Evolutionary conservation across 2,888 invertebrate species (phyloP), one percentile per base, ranked within the genome.

Genomic region (Hemistola chrysoprasaria): DNA sequence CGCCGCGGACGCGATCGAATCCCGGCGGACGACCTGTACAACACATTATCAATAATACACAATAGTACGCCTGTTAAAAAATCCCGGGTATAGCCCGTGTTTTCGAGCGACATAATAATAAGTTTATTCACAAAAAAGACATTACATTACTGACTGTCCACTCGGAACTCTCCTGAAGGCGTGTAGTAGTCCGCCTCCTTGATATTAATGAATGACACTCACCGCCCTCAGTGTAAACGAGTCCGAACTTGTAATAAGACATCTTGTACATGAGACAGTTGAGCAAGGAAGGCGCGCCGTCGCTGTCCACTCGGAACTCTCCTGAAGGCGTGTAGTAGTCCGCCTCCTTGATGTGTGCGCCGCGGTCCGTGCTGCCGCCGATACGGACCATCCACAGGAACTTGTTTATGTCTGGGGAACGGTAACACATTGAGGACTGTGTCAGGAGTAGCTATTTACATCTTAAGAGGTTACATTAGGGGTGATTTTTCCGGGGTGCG

Each of bases 181-280:
- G 98, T 98, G 90, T 98, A 99, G 83, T 98, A 99, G 88, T 99
- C 98, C 68, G 94, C 93, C 88, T 99, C 99, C 68, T 97, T 96
- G 65, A 99, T 99, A n/a, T n/a, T 6, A 8, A 1, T 3, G 22
- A 83, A 22, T 22, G 3, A 8, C 6, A 8, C 78, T 76, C 57
- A 94, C 96, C 95, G 65, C 95, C 96, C 90, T 98, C 98, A 0
- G 98, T 98, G 77, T 97, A 98, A 47, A 98, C 96, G 65, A 96
- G 95, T 0, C 98, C 98, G 78, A 99, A 99, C 70, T 97, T 93
- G 88, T 99, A 98, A 81, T 99, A 99, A 88, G 98, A 98, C 96
- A 99, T 96, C 90, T 99, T 99, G 90, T 99, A 99, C 99, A 99
- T 99, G 50, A 99, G 92, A 70, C 97, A 98, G 90, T 99, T 98